Evolutionary conservation across 2,113 vertebrate genomes (phyloP).

Genomic region (Psilopogon haemacephalus): DNA sequence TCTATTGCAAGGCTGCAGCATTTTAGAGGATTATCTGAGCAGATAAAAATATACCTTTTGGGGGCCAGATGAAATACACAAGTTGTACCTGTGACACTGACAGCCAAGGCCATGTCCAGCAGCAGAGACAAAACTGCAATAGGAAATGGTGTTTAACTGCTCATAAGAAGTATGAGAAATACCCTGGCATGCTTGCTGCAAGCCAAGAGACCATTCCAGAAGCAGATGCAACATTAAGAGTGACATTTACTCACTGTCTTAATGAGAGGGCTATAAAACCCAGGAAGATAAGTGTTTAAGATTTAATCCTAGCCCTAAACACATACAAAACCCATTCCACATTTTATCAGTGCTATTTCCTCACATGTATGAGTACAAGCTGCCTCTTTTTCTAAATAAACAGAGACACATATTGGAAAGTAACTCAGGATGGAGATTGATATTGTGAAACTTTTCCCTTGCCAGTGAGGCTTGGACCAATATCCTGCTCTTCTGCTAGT

Average conservation of each 20-base stretch:
- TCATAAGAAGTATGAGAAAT: neutral
- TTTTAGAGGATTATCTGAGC: neutral
- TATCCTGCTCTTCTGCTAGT: neutral
- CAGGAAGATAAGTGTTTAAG: neutral
- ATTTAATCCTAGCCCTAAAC: neutral
- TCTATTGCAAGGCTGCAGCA: neutral
- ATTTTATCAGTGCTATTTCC: neutral
- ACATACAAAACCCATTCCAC: neutral
- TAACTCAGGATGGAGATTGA: neutral
- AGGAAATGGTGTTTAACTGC: neutral
- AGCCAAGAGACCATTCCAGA: neutral
- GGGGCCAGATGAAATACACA: neutral
- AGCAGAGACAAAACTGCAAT: neutral
- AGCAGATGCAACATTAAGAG: neutral
- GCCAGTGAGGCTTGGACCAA: neutral
- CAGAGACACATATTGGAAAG: neutral
- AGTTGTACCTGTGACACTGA: neutral
- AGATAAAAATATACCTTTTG: neutral
- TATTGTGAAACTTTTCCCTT: neutral
- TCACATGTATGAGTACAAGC: neutral
- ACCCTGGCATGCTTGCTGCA: neutral
- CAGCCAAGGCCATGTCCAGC: neutral
- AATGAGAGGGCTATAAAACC: neutral
- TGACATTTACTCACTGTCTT: neutral
- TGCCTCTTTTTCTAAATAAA: neutral